phyloP scores from a whole-genome alignment of 1,140 invertebrate genomes.

The Lepidurus couesii region DNA sequence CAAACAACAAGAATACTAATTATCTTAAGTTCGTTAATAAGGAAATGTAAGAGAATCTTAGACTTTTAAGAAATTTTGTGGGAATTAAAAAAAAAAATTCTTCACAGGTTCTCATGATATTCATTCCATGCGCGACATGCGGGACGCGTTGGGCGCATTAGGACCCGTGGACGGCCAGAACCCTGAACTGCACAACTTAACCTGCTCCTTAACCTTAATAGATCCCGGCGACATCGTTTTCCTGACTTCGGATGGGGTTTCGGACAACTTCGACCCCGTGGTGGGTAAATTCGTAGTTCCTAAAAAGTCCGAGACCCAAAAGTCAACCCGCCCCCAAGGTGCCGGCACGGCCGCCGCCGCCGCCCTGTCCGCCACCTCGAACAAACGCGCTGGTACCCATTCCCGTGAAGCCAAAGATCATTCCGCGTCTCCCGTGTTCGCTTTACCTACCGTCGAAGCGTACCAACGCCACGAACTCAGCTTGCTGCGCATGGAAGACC shows the following conservation, averaged over 20 bases:
- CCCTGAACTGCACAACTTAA: constrained; percentile 85
- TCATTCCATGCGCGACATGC: constrained; percentile 79
- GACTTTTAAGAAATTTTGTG: too few relatives aligned
- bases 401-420: constrained; percentile 28
- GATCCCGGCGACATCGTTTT: constrained; percentile 81
- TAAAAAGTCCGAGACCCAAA: constrained; percentile 40
- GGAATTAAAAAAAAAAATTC: too few relatives aligned
- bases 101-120: constrained; percentile 78
- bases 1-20: too few relatives aligned
- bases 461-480: constrained; percentile 73
- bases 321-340: constrained; percentile 31
- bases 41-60: too few relatives aligned
- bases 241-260: constrained; percentile 84
- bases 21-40: too few relatives aligned
- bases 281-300: constrained; percentile 84
- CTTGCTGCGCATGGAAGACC: constrained; percentile 70
- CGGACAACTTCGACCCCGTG: constrained; percentile 90
- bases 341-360: neutral
- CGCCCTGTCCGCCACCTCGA: neutral
- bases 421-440: constrained; percentile 40
- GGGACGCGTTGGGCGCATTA: constrained; percentile 81
- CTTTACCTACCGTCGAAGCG: constrained; percentile 70
- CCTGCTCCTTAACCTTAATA: constrained; percentile 78
- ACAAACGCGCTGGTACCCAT: neutral
- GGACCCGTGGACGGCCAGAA: constrained; percentile 82